Evolutionary conservation across 2,888 invertebrate genomes (phyloP), one percentile per base, ranked within the genome.

Genomic region (Thereva nobilitata): DNA sequence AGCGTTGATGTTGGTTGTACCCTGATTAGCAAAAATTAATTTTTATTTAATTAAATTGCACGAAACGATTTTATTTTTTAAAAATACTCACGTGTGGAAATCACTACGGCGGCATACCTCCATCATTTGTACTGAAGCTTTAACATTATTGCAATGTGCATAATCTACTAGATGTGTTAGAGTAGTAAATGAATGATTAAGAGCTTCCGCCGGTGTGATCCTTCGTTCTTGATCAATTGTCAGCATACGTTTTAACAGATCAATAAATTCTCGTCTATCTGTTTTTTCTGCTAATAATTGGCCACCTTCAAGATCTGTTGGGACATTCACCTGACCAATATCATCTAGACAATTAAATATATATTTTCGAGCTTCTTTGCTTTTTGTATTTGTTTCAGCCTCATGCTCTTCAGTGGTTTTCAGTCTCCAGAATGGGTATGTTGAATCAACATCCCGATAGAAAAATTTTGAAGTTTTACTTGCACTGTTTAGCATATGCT

Each of bases 281-380:
- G 95, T 93, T 80, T 97, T 97, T 82, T 99, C 99, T 0, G 97
- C 97, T 77, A 97, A 83, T 72, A 97, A 84, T 79, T 99, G 98
- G 70, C 95, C 93, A 37, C 97, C 96, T 82, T 98, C 97, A 74
- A 98, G 85, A 83, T 98, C 97, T n/a, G 93, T 95, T 70, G 95
- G 95, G 72, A 95, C 95, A 79, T 96, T 96, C 5, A 96, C 95
- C 83, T 95, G 92, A 70, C 93, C 95, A 80, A 99, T 98, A 80
- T 99, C 99, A 79, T 99, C 99, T 73, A 99, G 86, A 83, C 97
- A 97, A 83, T 98, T 98, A 83, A 99, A 99, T 76, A 99, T 97
- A 82, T 99, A 99, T 82, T 99, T 99, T 76, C 99, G 85, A 4
- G 98, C 98, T 84, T 99, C 99, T 84, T 99, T 99, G 72, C 97